phyloP scores from a whole-genome alignment of 2,888 invertebrate genomes.

The Nematopogon swammerdamellus region DNA sequence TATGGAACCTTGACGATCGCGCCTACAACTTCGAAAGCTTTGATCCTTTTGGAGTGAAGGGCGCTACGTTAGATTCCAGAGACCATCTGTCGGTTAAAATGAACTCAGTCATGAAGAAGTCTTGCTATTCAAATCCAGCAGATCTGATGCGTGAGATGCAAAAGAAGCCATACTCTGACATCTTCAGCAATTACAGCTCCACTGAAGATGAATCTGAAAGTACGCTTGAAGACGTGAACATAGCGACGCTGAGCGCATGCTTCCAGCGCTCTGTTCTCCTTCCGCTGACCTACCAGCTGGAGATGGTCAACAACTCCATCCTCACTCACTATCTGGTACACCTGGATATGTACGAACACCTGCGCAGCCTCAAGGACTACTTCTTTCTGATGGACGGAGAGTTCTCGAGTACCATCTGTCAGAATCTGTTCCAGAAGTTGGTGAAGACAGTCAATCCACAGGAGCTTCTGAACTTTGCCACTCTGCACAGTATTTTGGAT shows the following conservation, averaged over 20 bases:
- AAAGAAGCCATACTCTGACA: constrained; percentile 39
- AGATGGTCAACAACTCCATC: constrained; percentile 69
- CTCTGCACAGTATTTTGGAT: constrained; percentile 65
- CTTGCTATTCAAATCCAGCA: constrained; percentile 37
- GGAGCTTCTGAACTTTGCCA: constrained; percentile 66
- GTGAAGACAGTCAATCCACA: constrained; percentile 62
- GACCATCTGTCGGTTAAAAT: constrained; percentile 29
- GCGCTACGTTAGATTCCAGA: constrained; percentile 22
- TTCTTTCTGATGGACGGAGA: constrained; percentile 80
- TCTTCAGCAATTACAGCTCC: constrained; percentile 28
- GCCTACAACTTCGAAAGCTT: constrained; percentile 41
- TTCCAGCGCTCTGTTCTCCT: constrained; percentile 65
- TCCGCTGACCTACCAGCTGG: constrained; percentile 65
- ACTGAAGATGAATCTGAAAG: constrained; percentile 23
- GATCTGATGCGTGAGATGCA: constrained; percentile 38
- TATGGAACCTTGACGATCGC: constrained; percentile 47
- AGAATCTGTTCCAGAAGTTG: constrained; percentile 64
- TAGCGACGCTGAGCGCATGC: constrained; percentile 54
- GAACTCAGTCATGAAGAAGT: constrained; percentile 22
- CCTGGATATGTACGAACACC: constrained; percentile 65
- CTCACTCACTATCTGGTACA: constrained; percentile 66
- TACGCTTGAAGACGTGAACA: constrained; percentile 33
- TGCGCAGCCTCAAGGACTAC: constrained; percentile 71
- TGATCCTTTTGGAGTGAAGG: constrained; percentile 42
- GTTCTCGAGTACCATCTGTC: constrained; percentile 69